Conservation (phyloP, 2,113 vertebrate genomes). For the Philantomba maxwellii region DNA sequence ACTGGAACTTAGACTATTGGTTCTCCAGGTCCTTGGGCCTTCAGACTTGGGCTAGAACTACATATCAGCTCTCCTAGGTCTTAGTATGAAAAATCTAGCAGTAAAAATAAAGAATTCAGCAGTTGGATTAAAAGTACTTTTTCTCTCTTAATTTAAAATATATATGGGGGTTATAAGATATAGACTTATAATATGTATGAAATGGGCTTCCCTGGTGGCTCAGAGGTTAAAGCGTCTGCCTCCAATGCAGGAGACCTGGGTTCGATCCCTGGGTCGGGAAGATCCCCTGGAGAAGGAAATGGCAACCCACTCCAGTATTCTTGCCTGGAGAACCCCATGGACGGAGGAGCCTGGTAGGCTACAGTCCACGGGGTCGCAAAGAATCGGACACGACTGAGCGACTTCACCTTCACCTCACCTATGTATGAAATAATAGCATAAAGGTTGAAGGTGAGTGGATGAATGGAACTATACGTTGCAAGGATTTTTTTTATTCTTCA, state of each 20-base stretch:
- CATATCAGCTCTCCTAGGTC: background rate
- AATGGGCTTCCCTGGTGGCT: too few species aligned
- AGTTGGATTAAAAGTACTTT: background rate
- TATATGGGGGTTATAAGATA: background rate
- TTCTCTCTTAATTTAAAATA: background rate
- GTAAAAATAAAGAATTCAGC: conserved; percentile 14
- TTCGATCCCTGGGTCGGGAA: too few species aligned
- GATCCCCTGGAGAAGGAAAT: too few species aligned
- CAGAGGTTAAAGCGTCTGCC: too few species aligned
- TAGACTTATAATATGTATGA: background rate
- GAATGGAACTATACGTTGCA: background rate
- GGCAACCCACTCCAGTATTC: too few species aligned
- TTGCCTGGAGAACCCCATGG: too few species aligned
- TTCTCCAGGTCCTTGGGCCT: background rate
- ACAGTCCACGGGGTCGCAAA: too few species aligned
- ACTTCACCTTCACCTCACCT: too few species aligned
- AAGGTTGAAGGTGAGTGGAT: too few species aligned
- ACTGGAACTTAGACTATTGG: background rate
- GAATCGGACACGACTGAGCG: too few species aligned
- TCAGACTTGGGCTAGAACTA: background rate
- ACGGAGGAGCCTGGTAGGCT: too few species aligned
- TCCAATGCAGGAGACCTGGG: too few species aligned
- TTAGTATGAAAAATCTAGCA: background rate
- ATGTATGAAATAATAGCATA: background rate
- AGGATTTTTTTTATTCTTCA: background rate